Evolutionary conservation across 1,140 invertebrate genomes (phyloP), one percentile per base, ranked within the genome.

Genomic region (Zaprionus davidi): DNA sequence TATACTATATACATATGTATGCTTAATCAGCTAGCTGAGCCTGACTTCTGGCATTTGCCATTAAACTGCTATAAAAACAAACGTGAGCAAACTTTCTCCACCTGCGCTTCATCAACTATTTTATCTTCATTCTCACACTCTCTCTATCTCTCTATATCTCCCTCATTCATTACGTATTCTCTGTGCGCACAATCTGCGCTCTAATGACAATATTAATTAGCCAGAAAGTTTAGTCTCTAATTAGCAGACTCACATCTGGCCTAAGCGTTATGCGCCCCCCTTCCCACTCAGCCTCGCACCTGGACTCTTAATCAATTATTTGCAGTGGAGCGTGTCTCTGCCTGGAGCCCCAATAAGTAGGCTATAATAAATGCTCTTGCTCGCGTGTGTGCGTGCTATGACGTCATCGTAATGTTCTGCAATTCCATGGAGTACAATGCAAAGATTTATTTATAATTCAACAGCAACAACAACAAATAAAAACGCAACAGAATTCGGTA

Each of bases 181-280:
- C 55, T 56, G 38, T 20, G 58, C 41, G 41, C 81, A 63, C 82
- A 78, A 79, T 67, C 68, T 56, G 57, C 68, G 53, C 65, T 44
- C 78, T 90, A 90, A 88, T 88, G 85, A 88, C 85, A 88, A 84
- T 84, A 88, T 88, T 90, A 88, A 88, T 88, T 88, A 88, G 71
- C 57, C 85, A 90, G 69, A 84, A 88, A 88, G 85, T 88, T 90
- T 84, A 74, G 75, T 79, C 67, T 76, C 81, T 84, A 88, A 88
- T 88, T 88, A 90, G 81, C 84, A 71, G 68, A 51, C 46, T 24
- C 24, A 24, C 46, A 46, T 46, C 41, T 17, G 41, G 41, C 6
- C 41, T 46, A 46, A 46, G 38, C 13, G 13, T n/a, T 34, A 11
- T 34, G 31, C 3, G 31, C 38, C 38, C 38, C 15, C 38, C 2